These are phyloP conservation scores for Aporophyla nigra DNA, from an alignment of 2,888 invertebrate genomes.

Conservation along the genomic window DNA sequence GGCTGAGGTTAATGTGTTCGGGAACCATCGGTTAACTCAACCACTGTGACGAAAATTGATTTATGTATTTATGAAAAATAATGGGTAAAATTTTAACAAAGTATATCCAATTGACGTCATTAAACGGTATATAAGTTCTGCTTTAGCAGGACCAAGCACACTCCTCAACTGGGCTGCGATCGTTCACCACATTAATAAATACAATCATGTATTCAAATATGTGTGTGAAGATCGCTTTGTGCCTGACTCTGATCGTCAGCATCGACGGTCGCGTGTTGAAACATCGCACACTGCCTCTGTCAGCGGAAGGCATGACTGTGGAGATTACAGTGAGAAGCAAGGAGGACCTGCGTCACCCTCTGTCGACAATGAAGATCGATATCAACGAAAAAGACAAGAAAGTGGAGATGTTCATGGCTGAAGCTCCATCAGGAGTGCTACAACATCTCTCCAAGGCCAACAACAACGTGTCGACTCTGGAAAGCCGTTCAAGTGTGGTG, in stretches of 20 bases:
- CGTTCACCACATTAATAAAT: conserved; percentile 55
- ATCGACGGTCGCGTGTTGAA: conserved; percentile 62
- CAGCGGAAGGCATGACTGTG: conserved; percentile 62
- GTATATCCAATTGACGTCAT: conserved; percentile 39
- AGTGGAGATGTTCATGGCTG: conserved; percentile 30
- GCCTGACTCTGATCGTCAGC: conserved; percentile 56
- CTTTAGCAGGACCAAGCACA: conserved; percentile 8
- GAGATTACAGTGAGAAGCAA: conserved; percentile 63
- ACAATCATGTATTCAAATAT: conserved; percentile 63
- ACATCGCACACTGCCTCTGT: conserved; percentile 49
- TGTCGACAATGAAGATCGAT: conserved; percentile 57
- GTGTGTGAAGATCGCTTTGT: conserved; percentile 60
- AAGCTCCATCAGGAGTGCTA: conserved; percentile 20
- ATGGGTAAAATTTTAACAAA: background rate
- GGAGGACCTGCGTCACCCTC: conserved; percentile 22
- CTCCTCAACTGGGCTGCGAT: conserved; percentile 26
- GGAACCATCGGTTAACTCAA: too few relatives aligned
- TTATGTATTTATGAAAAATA: conserved; percentile 3
- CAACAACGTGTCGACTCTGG: conserved; percentile 31
- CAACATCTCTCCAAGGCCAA: background rate
- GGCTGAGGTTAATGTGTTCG: too few relatives aligned
- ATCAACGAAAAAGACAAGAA: conserved; percentile 47
- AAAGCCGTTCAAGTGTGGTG: conserved; percentile 58
- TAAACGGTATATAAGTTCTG: conserved; percentile 38
- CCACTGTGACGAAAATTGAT: too few relatives aligned